Conservation (phyloP, 1,140 invertebrate species). For the Helicorthomorpha holstii region DNA sequence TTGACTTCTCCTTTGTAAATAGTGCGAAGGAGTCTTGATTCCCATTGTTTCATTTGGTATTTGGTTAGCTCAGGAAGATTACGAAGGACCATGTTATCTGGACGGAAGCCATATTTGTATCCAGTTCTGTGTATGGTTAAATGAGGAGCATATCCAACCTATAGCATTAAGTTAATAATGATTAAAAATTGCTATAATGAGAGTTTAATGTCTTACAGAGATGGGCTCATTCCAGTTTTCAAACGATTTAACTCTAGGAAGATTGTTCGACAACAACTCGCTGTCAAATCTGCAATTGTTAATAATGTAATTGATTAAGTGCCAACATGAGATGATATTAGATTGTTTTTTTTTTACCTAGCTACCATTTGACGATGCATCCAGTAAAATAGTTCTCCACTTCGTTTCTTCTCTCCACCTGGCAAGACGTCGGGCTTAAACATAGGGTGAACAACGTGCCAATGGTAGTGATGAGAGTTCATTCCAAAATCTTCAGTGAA, state of each 20-base stretch:
- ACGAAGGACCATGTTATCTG: constrained; percentile 31
- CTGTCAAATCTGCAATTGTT: constrained; percentile 23
- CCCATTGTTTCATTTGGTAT: constrained; percentile 31
- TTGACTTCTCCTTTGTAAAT: constrained; percentile 41
- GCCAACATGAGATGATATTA: neutral
- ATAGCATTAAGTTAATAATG: neutral
- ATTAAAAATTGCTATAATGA: neutral
- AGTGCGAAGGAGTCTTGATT: constrained; percentile 40
- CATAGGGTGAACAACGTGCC: constrained; percentile 15
- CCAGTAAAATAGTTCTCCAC: constrained; percentile 12
- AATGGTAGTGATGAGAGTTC: constrained; percentile 45
- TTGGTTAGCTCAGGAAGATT: constrained; percentile 24
- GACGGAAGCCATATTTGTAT: constrained; percentile 39
- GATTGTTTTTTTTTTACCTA: constrained; percentile 1
- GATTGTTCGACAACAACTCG: constrained; percentile 30
- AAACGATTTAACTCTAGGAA: constrained; percentile 25
- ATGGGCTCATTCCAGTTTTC: constrained; percentile 23
- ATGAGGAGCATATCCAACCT: constrained; percentile 43
- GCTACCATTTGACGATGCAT: constrained; percentile 13
- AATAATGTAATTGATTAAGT: neutral
- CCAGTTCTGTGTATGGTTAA: constrained; percentile 38
- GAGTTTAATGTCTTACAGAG: neutral
- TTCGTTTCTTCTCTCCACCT: constrained; percentile 9
- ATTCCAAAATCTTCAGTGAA: constrained; percentile 49
- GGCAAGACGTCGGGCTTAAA: constrained; percentile 16